Conservation (phyloP, 2,113 vertebrate species). For the Tyto alba region DNA sequence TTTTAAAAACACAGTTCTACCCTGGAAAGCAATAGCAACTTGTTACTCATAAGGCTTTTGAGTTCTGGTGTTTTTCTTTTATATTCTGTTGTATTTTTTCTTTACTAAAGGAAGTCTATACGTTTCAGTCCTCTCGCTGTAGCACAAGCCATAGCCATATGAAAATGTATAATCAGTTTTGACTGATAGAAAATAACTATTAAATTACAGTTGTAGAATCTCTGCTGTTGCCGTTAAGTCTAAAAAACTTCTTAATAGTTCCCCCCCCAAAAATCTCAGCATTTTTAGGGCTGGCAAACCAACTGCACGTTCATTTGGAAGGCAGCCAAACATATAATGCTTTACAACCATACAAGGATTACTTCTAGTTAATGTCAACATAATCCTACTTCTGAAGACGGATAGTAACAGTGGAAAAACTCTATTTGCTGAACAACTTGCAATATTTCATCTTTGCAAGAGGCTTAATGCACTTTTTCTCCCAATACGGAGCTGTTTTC, state of each 20-base stretch:
- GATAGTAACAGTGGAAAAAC: background rate
- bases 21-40: background rate
- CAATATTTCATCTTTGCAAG: background rate
- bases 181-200: background rate
- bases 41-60: background rate
- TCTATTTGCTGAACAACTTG: background rate
- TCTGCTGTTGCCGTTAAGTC: background rate
- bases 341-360: background rate
- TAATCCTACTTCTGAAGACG: background rate
- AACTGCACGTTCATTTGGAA: background rate
- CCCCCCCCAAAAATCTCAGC: rapidly evolving
- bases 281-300: background rate
- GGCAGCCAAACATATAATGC: background rate
- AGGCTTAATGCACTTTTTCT: background rate
- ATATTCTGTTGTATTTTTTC: background rate
- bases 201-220: background rate
- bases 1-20: background rate
- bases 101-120: background rate
- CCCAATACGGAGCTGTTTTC: background rate
- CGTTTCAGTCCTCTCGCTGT: background rate
- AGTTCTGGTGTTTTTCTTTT: background rate
- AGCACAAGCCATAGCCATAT: background rate
- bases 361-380: background rate
- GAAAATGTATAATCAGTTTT: background rate
- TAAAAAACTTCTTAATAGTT: background rate